Evolutionary conservation across 1,140 invertebrate genomes (phyloP).

Genomic region (Trissolcus basalis): DNA sequence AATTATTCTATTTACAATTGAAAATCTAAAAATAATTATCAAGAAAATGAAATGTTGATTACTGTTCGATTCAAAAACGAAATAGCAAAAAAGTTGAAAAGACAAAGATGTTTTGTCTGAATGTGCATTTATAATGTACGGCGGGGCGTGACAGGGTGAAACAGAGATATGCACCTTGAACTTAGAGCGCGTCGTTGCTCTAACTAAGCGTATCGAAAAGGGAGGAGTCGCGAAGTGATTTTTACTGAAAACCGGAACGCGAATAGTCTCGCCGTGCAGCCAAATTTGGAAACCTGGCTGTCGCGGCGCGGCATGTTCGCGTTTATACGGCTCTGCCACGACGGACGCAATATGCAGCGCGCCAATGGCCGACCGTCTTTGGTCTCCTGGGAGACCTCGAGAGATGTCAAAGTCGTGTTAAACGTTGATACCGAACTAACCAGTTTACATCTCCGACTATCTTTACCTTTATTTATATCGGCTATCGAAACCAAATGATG

Average conservation of each 20-base stretch:
- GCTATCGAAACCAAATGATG: slow-evolving; percentile 40
- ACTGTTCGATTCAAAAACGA: not conserved
- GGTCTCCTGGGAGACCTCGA: slow-evolving; percentile 53
- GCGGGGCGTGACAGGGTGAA: slow-evolving; percentile 19
- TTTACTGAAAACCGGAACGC: slow-evolving; percentile 56
- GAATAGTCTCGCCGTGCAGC: slow-evolving; percentile 37
- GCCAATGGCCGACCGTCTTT: slow-evolving; percentile 58
- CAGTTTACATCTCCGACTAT: slow-evolving; percentile 41
- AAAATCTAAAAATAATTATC: no score
- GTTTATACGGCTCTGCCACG: slow-evolving; percentile 17
- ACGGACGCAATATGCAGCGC: slow-evolving; percentile 16
- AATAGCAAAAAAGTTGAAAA: slow-evolving; percentile 10
- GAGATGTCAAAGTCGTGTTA: slow-evolving; percentile 60
- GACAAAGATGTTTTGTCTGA: not conserved
- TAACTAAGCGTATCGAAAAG: slow-evolving; percentile 32
- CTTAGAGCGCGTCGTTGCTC: slow-evolving; percentile 45
- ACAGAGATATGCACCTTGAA: slow-evolving; percentile 60
- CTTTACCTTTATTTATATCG: slow-evolving; percentile 40
- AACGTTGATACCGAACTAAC: slow-evolving; percentile 42
- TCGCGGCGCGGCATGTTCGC: slow-evolving; percentile 26
- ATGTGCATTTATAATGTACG: not conserved
- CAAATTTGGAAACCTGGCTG: slow-evolving; percentile 60
- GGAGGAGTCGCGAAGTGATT: slow-evolving; percentile 54
- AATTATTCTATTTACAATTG: no score
- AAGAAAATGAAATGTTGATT: no score